A percentile compares a stretch with the other conserved stretches of the same genome.
Evolutionary conservation across 2,797 vertebrate species (phyloP).

Genomic region (Spatula versicolor): DNA sequence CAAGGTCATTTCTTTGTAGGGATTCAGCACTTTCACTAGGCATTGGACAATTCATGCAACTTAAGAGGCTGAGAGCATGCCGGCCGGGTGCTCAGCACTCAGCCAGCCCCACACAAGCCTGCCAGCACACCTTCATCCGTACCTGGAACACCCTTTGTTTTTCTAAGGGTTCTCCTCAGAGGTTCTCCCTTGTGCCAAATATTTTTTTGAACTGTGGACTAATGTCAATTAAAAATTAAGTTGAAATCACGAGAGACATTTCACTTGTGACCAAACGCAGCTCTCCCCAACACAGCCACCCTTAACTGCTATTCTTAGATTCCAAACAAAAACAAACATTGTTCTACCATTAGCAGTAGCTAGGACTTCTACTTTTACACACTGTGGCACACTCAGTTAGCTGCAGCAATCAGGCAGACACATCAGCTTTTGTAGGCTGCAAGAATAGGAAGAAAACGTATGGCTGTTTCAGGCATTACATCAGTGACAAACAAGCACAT

Average conservation of each 20-base stretch:
- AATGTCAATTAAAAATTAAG: conserved; percentile 40
- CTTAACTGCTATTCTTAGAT: conserved; percentile 56
- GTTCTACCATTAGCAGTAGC: not conserved
- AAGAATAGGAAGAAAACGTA: conserved; percentile 47
- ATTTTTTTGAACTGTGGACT: conserved; percentile 73
- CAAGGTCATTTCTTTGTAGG: conserved; percentile 21
- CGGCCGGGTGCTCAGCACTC: not conserved
- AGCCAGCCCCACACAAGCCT: conserved; percentile 47
- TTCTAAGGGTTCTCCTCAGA: conserved; percentile 64
- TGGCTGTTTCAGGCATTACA: conserved; percentile 22
- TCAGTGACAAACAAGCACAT: conserved; percentile 23
- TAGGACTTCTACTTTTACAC: not conserved
- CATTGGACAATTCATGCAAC: conserved; percentile 43
- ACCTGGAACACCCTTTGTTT: conserved; percentile 63
- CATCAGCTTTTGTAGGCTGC: conserved; percentile 45
- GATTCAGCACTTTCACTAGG: not conserved
- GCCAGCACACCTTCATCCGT: conserved; percentile 14
- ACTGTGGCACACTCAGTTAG: not conserved
- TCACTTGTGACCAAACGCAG: conserved; percentile 54
- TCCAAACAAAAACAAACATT: not conserved
- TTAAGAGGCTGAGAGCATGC: not conserved
- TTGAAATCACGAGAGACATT: conserved; percentile 43
- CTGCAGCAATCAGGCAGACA: conserved; percentile 31
- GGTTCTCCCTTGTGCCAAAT: conserved; percentile 62
- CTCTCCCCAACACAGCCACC: conserved; percentile 31